phyloP scores from a whole-genome alignment of 2,888 invertebrate genomes.

The Alentia gelatinosa region DNA sequence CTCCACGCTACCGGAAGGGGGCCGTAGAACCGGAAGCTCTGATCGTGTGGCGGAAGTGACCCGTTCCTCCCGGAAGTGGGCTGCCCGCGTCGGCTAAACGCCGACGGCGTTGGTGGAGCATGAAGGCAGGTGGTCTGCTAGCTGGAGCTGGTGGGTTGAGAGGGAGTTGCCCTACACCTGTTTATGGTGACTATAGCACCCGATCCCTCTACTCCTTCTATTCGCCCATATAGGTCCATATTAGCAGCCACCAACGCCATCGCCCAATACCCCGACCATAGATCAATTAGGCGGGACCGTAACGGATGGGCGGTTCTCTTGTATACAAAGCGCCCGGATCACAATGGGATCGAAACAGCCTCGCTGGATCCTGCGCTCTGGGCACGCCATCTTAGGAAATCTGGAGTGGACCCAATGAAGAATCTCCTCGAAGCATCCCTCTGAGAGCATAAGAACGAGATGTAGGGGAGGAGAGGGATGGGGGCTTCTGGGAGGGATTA shows the following conservation, averaged over 20 bases:
- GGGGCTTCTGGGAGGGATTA: not conserved
- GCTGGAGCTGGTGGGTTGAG: not conserved
- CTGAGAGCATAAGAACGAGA: no score
- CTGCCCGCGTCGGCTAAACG: not conserved
- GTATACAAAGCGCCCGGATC: not conserved
- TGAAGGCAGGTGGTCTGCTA: not conserved
- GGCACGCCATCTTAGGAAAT: not conserved
- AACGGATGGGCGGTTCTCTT: not conserved
- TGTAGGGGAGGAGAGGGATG: not conserved
- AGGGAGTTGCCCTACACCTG: not conserved
- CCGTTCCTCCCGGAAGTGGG: conserved; percentile 3
- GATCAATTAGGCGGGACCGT: not conserved
- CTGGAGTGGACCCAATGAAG: not conserved
- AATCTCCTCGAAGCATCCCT: not conserved
- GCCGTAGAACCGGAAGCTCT: not conserved
- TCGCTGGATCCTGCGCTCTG: not conserved
- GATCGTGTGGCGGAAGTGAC: not conserved
- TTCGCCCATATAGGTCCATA: no score
- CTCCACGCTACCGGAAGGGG: not conserved
- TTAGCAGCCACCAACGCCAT: no score
- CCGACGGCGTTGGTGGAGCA: not conserved
- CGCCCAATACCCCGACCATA: no score
- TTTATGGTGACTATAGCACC: not conserved
- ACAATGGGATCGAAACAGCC: not conserved
- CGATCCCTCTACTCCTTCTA: not conserved